phyloP scores from a whole-genome alignment of 35 echinoderm and acorn worm species.

The Lytechinus variegatus region DNA sequence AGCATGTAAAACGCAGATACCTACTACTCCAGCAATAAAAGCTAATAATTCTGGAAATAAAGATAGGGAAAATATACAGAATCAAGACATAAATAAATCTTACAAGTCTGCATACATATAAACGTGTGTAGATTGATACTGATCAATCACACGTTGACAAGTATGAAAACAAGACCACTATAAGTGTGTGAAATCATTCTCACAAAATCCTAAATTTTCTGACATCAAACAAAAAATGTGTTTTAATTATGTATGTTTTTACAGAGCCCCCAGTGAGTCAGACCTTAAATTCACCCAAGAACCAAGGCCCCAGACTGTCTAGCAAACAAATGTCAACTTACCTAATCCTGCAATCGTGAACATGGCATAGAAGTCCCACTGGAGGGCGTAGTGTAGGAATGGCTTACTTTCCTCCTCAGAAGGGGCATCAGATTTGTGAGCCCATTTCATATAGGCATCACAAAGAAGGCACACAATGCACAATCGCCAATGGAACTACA shows the following conservation, averaged over 20 bases:
- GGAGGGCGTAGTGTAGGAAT: conserved; percentile 88
- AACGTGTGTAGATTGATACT: no score
- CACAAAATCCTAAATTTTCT: background rate
- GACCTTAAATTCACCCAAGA: no score
- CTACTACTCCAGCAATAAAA: background rate
- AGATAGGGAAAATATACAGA: background rate
- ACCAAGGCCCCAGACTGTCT: no score
- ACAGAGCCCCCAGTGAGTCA: no score
- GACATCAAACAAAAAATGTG: no score
- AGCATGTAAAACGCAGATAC: background rate
- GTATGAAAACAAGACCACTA: background rate
- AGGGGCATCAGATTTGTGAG: conserved; percentile 28
- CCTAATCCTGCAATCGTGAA: conserved; percentile 86
- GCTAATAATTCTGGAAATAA: conserved; percentile 15
- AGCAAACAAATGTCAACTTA: conserved; percentile 35
- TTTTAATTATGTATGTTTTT: no score
- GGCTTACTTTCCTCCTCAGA: conserved; percentile 21
- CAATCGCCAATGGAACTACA: conserved; percentile 92
- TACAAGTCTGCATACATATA: background rate
- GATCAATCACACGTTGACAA: background rate
- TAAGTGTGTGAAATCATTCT: background rate
- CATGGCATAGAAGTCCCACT: conserved; percentile 92
- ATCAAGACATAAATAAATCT: background rate
- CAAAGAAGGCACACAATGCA: conserved; percentile 84
- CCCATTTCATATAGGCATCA: conserved; percentile 97